Conservation (phyloP, 2,797 vertebrate genomes). For the Etheostoma perlongum region DNA sequence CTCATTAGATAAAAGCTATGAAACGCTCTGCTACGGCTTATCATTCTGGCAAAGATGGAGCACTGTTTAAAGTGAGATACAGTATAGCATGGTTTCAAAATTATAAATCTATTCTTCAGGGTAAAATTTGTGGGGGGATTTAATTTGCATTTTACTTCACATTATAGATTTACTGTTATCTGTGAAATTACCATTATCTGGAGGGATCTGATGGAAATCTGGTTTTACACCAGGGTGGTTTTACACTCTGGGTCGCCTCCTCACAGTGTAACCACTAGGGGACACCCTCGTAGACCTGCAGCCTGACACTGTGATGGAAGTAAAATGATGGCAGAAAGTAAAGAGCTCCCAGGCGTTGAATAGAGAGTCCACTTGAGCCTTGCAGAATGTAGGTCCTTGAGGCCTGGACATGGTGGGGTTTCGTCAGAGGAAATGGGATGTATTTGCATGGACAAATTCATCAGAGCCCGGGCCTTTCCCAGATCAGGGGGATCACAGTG, state of each 20-base stretch:
- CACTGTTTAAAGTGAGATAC: slow-evolving; percentile 75
- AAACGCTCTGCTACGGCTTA: slow-evolving; percentile 66
- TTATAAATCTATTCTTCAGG: slow-evolving; percentile 82
- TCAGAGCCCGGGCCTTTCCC: slow-evolving; percentile 79
- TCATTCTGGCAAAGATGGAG: slow-evolving; percentile 75
- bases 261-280: slow-evolving; percentile 80
- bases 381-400: slow-evolving; percentile 71
- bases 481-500: slow-evolving; percentile 78
- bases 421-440: slow-evolving; percentile 85
- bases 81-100: slow-evolving; percentile 68
- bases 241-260: slow-evolving; percentile 47
- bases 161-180: slow-evolving; percentile 80
- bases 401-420: slow-evolving; percentile 80
- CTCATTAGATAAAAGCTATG: slow-evolving; percentile 74
- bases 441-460: slow-evolving; percentile 87
- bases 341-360: slow-evolving; percentile 69
- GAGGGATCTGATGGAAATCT: slow-evolving; percentile 80
- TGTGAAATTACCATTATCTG: slow-evolving; percentile 83
- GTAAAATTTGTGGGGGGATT: slow-evolving; percentile 74
- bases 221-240: slow-evolving; percentile 74
- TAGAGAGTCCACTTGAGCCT: slow-evolving; percentile 67
- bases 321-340: slow-evolving; percentile 49
- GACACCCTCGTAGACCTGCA: slow-evolving; percentile 73
- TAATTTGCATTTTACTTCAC: slow-evolving; percentile 82
- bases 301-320: slow-evolving; percentile 36